Conservation (phyloP, 37 sponge, comb jelly and placozoan genomes). For the Spongilla lacustris region DNA sequence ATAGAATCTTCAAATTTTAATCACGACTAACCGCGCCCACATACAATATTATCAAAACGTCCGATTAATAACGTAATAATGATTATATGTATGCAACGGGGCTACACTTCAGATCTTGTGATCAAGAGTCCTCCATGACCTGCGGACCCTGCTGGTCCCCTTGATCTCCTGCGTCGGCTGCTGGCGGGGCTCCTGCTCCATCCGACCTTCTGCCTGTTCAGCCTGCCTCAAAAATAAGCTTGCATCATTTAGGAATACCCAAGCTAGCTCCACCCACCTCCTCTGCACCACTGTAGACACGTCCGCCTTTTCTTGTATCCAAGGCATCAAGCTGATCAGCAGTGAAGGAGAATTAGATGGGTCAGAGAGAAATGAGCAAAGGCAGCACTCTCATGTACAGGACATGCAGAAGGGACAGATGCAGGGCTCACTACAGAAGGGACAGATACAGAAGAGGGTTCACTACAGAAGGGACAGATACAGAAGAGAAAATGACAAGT, state of each 20-base stretch:
- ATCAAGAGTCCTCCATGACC: no score
- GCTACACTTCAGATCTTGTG: no score
- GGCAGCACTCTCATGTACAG: no score
- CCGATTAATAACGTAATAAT: no score
- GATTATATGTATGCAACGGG: no score
- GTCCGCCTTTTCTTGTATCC: conserved; percentile 75
- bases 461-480: background rate
- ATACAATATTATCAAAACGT: no score
- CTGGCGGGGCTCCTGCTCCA: conserved; percentile 3
- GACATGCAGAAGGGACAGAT: background rate
- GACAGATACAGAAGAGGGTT: background rate
- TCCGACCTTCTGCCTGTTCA: background rate
- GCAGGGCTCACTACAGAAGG: background rate
- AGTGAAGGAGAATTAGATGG: conserved; percentile 13
- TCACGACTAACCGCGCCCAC: no score
- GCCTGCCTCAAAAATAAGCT: background rate
- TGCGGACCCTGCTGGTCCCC: no score
- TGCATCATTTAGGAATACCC: background rate
- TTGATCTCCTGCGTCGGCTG: no score
- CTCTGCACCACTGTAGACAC: conserved; percentile 18
- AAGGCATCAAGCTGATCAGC: conserved; percentile 52
- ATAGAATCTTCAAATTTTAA: no score
- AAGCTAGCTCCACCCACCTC: conserved; percentile 12
- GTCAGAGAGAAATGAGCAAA: background rate
- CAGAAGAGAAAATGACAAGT: no score